These are phyloP conservation scores for Origma solitaria DNA, from an alignment of 2,113 vertebrate genomes.

Conservation along the genomic window DNA sequence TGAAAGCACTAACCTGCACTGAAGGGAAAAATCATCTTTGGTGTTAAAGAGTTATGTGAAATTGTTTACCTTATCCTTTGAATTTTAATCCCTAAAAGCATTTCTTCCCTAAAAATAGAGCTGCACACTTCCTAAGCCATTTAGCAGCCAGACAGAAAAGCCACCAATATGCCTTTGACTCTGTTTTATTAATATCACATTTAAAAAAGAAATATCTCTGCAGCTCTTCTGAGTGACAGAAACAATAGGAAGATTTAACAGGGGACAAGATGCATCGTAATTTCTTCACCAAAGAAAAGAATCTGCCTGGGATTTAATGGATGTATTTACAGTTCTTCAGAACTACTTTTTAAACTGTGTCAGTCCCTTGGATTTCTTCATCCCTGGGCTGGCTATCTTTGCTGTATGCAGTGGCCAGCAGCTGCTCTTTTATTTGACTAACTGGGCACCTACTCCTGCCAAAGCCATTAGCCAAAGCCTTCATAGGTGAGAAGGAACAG, in stretches of 20 bases:
- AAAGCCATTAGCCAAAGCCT: neutral
- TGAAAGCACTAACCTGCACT: neutral
- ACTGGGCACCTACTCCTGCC: neutral
- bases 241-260: neutral
- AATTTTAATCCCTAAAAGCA: conserved; percentile 19
- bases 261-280: neutral
- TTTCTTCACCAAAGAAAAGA: neutral
- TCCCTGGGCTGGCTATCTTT: neutral
- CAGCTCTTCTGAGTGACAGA: neutral
- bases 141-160: neutral
- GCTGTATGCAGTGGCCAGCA: neutral
- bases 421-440: neutral
- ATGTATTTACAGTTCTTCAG: neutral
- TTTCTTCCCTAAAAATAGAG: neutral
- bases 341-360: neutral
- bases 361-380: neutral
- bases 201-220: neutral
- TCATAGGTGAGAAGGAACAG: neutral
- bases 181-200: neutral
- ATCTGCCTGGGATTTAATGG: neutral
- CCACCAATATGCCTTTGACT: neutral
- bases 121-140: neutral
- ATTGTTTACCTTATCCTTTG: conserved; percentile 9
- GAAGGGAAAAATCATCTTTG: neutral
- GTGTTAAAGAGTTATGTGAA: neutral